Conservation (phyloP, 2,888 invertebrate species). For the Psylliodes chrysocephalus region DNA sequence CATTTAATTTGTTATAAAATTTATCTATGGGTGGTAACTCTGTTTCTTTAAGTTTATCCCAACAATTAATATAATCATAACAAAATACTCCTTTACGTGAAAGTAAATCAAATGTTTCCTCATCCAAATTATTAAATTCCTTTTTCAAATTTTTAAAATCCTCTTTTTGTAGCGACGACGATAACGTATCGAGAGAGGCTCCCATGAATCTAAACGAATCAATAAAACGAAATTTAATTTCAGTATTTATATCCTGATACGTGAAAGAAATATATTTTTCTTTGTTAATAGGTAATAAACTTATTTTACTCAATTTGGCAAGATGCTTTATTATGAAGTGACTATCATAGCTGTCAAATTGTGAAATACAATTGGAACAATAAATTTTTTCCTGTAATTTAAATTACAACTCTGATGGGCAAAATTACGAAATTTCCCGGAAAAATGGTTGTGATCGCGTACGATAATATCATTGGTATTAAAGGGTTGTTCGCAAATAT, state of each 20-base stretch:
- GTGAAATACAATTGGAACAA: not conserved
- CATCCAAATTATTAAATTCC: too few relatives aligned
- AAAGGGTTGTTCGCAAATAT: too few relatives aligned
- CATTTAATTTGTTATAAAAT: conserved; percentile 45
- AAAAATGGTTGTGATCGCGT: too few relatives aligned
- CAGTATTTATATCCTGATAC: not conserved
- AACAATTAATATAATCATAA: conserved; percentile 47
- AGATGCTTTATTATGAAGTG: not conserved
- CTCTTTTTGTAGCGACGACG: too few relatives aligned
- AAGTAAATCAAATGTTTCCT: not conserved
- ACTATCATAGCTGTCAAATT: not conserved
- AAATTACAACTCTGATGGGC: too few relatives aligned
- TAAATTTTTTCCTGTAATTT: not conserved
- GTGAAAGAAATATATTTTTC: not conserved
- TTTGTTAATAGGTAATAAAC: not conserved
- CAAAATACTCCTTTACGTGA: conserved; percentile 18
- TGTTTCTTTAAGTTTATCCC: conserved; percentile 37
- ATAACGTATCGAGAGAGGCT: too few relatives aligned
- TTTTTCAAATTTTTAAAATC: too few relatives aligned
- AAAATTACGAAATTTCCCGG: too few relatives aligned
- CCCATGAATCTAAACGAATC: not conserved
- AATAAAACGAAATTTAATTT: not conserved
- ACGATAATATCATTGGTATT: too few relatives aligned
- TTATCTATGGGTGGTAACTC: conserved; percentile 37
- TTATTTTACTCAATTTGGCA: not conserved